phyloP scores from a whole-genome alignment of 2,888 invertebrate genomes.

The Patella pellucida region DNA sequence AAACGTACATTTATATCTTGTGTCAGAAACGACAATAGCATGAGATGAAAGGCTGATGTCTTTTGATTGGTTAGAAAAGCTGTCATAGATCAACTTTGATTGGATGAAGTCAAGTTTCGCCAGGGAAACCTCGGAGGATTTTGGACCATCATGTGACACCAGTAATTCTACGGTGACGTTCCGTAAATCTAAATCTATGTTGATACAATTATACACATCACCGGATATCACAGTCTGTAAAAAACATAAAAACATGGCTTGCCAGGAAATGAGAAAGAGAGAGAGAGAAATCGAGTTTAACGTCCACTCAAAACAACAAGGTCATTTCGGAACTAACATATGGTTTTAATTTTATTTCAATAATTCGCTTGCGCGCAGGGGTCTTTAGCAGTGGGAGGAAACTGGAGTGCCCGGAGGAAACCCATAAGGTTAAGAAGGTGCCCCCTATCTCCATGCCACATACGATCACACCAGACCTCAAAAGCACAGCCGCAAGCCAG shows the following conservation, averaged over 20 bases:
- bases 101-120: conserved; percentile 93
- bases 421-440: no score
- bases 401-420: no score
- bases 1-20: conserved; percentile 74
- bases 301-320: no score
- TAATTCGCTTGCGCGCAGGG: no score
- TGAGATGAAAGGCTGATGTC: conserved; percentile 94
- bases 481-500: no score
- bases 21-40: conserved; percentile 87
- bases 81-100: conserved; percentile 87
- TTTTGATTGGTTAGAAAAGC: conserved; percentile 88
- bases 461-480: no score
- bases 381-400: no score
- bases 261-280: no score
- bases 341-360: no score
- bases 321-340: no score
- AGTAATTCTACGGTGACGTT: conserved; percentile 85
- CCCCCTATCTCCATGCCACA: no score
- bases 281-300: no score
- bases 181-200: conserved; percentile 85
- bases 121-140: conserved; percentile 72
- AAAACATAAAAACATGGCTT: background rate
- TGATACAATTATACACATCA: conserved; percentile 83
- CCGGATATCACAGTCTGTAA: conserved; percentile 69
- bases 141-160: conserved; percentile 47